phyloP scores from a whole-genome alignment of 2,797 vertebrate species.

The Myotis myotis region DNA sequence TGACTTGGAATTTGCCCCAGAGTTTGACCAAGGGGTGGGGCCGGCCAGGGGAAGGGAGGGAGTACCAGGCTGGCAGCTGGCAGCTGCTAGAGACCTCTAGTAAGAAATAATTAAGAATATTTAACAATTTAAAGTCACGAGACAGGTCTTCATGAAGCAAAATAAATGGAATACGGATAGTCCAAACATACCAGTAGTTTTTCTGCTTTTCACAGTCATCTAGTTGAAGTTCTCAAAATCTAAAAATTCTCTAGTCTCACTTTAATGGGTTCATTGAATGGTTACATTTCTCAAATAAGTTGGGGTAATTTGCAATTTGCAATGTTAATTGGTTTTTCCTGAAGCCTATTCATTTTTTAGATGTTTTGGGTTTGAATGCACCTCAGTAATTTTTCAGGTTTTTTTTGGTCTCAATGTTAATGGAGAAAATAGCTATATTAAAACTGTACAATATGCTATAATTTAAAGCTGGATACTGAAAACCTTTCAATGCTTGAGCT shows the following conservation, averaged over 20 bases:
- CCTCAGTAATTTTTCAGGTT: not conserved
- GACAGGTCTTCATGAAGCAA: not conserved
- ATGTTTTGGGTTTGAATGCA: not conserved
- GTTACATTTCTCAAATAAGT: not conserved
- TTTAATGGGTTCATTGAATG: not conserved
- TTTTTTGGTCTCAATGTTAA: not conserved
- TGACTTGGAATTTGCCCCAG: no score
- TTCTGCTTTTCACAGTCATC: not conserved
- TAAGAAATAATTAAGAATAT: conserved; percentile 16
- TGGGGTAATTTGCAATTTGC: not conserved
- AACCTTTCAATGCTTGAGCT: not conserved
- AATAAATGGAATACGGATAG: not conserved
- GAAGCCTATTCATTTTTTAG: not conserved
- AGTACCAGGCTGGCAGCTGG: no score
- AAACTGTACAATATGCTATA: not conserved
- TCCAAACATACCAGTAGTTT: not conserved
- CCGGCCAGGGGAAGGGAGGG: no score
- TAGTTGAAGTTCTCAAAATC: not conserved
- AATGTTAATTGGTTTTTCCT: not conserved
- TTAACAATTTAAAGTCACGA: not conserved
- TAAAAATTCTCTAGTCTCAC: not conserved
- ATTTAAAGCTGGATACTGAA: conserved; percentile 5
- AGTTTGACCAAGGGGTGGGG: no score
- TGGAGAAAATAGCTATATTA: not conserved
- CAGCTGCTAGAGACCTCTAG: no score